These are phyloP conservation scores for Phoeniculus purpureus DNA, from an alignment of 2,797 vertebrate species.

Conservation along the genomic window DNA sequence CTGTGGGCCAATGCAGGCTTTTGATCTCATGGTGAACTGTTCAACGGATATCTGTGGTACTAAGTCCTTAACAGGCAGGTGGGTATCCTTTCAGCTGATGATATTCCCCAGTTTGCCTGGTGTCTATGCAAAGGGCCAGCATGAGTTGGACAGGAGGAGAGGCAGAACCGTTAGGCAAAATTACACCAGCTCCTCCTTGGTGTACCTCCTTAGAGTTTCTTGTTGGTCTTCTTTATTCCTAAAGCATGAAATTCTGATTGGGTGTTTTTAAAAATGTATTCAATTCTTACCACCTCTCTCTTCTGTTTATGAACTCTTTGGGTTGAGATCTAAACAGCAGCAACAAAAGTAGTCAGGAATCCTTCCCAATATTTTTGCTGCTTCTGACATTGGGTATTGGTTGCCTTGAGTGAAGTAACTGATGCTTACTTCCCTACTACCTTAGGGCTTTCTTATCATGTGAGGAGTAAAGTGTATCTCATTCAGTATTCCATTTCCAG, in stretches of 20 bases:
- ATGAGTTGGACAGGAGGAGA: background rate
- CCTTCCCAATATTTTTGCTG: background rate
- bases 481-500: background rate
- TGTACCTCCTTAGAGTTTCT: background rate
- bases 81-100: background rate
- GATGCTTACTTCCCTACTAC: background rate
- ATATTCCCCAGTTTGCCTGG: background rate
- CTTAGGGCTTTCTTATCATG: background rate
- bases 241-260: background rate
- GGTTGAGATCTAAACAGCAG: background rate
- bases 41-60: background rate
- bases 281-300: background rate
- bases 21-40: background rate
- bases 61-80: background rate
- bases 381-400: background rate
- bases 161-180: background rate
- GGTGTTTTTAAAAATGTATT: background rate
- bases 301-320: background rate
- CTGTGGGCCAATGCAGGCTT: background rate
- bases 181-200: background rate
- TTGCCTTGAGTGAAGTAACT: background rate
- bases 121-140: background rate
- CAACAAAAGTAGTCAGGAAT: background rate
- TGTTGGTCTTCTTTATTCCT: background rate
- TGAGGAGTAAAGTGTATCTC: background rate